phyloP scores from a whole-genome alignment of 2,888 invertebrate species.

The Mesorhabditis sp. region DNA sequence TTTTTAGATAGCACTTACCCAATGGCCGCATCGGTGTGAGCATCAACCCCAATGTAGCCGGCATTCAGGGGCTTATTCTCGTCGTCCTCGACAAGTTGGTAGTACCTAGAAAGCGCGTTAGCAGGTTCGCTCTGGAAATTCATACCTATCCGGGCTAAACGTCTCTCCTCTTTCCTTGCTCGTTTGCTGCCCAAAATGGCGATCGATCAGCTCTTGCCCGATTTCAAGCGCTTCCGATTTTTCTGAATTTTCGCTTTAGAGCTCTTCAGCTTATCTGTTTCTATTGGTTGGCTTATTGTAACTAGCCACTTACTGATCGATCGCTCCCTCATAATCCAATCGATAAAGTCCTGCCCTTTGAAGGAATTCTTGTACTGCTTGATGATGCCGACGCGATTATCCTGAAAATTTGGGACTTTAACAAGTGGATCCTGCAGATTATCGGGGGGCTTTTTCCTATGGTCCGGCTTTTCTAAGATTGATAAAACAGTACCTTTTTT shows the following conservation, averaged over 20 bases:
- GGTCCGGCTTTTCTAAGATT: not conserved
- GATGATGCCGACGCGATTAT: slow-evolving; percentile 46
- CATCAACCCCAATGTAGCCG: slow-evolving; percentile 22
- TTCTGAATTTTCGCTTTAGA: slow-evolving; percentile 24
- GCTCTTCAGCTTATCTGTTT: not conserved
- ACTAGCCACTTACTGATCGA: slow-evolving; percentile 53
- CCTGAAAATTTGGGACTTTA: slow-evolving; percentile 16
- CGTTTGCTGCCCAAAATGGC: slow-evolving; percentile 51
- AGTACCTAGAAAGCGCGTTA: slow-evolving; percentile 22
- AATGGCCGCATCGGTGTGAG: not conserved
- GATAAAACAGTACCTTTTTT: not conserved
- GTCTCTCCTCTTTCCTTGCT: slow-evolving; percentile 33
- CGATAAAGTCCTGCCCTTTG: slow-evolving; percentile 60
- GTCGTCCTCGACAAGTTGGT: slow-evolving; percentile 59
- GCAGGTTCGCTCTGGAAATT: not conserved
- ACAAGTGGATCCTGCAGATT: too few species aligned
- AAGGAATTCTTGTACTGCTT: slow-evolving; percentile 58
- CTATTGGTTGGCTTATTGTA: slow-evolving; percentile 7
- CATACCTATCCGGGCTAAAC: slow-evolving; percentile 40
- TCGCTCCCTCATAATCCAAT: slow-evolving; percentile 59
- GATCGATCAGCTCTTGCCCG: slow-evolving; percentile 59
- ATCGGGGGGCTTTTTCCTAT: too few species aligned
- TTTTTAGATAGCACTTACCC: not conserved
- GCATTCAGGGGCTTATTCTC: slow-evolving; percentile 59
- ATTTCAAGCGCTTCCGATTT: slow-evolving; percentile 54